Evolutionary conservation across 2,797 vertebrate species (phyloP).

Genomic region (Hyperoplus lanceolatus): DNA sequence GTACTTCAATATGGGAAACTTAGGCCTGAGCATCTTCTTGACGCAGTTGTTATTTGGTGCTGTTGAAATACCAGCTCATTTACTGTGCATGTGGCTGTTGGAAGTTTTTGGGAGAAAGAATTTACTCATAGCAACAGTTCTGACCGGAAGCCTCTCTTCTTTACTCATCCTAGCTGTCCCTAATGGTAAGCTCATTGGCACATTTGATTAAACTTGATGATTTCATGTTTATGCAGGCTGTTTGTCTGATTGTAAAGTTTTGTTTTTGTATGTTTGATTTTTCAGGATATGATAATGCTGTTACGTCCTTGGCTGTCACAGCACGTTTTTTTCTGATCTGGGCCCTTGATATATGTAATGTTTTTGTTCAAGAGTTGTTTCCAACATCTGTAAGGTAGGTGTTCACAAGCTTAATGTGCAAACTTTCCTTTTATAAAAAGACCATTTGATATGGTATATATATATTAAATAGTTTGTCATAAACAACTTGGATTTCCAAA

Average conservation of each 20-base stretch:
- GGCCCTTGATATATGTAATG: conserved; percentile 71
- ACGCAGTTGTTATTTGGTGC: conserved; percentile 86
- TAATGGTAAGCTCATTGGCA: conserved; percentile 75
- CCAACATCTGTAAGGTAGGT: conserved; percentile 76
- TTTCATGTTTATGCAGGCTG: neutral
- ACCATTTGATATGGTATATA: neutral
- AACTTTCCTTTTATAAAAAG: neutral
- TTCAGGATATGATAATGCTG: conserved; percentile 68
- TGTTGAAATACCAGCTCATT: conserved; percentile 83
- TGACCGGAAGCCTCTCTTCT: conserved; percentile 78
- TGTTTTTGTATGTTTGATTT: neutral
- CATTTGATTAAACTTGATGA: neutral
- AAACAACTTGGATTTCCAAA: neutral
- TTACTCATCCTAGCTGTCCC: conserved; percentile 81
- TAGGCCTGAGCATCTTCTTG: conserved; percentile 89
- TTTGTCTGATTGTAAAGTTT: neutral
- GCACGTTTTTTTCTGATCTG: conserved; percentile 80
- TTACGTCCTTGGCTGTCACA: conserved; percentile 77
- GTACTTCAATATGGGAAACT: conserved; percentile 83
- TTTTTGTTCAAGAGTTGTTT: conserved; percentile 87
- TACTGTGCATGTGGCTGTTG: conserved; percentile 81
- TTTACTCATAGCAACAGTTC: conserved; percentile 72
- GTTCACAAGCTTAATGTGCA: neutral
- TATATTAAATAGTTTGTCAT: neutral
- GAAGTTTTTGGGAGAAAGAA: conserved; percentile 83